Evolutionary conservation across 2,888 invertebrate species (phyloP).

Genomic region (Drosophila yooni): DNA sequence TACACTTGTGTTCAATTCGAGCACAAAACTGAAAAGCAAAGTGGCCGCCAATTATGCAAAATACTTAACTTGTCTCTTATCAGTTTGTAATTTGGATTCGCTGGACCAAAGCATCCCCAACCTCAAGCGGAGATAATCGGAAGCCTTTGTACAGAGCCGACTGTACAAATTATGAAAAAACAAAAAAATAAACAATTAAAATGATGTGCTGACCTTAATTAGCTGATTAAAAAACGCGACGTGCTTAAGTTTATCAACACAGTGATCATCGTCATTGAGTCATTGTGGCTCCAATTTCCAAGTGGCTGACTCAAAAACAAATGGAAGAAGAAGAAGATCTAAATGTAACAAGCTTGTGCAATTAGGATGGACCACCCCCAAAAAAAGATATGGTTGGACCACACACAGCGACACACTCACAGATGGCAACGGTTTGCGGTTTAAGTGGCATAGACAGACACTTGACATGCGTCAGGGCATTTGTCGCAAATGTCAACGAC

Average conservation of each 20-base stretch:
- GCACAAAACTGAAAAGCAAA: conserved; percentile 56
- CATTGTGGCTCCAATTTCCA: conserved; percentile 39
- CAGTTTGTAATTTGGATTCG: conserved; percentile 47
- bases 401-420: conserved; percentile 48
- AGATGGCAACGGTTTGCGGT: conserved; percentile 21
- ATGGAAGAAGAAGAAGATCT: conserved; percentile 20
- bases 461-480: conserved; percentile 76
- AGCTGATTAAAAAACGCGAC: conserved; percentile 56
- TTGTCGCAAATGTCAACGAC: conserved; percentile 80
- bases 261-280: conserved; percentile 36
- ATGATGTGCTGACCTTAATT: conserved; percentile 73
- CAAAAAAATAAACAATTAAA: conserved; percentile 70
- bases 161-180: conserved; percentile 54
- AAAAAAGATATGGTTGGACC: conserved; percentile 51
- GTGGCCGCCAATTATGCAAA: conserved; percentile 74
- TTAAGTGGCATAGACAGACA: conserved; percentile 53
- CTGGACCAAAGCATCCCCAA: conserved; percentile 14
- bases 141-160: conserved; percentile 66
- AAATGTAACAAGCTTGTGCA: conserved; percentile 66
- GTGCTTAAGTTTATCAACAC: conserved; percentile 12
- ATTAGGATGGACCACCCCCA: conserved; percentile 70
- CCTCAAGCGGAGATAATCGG: conserved; percentile 31
- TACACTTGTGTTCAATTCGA: conserved; percentile 42
- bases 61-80: conserved; percentile 55
- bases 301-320: conserved; percentile 35